phyloP scores from a whole-genome alignment of 2,888 invertebrate species.

The Acanthacorydalis orientalis region DNA sequence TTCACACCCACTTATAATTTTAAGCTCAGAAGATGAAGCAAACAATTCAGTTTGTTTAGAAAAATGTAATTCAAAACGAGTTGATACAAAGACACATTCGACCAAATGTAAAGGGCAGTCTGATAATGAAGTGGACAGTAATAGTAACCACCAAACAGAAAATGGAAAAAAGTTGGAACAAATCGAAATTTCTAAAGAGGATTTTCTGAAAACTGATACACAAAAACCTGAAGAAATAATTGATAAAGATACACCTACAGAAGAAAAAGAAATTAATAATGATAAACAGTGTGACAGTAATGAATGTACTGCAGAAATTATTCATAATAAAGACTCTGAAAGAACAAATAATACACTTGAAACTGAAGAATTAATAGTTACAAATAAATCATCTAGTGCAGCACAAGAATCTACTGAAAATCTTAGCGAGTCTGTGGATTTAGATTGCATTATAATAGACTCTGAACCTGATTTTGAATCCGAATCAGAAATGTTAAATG shows the following conservation, averaged over 20 bases:
- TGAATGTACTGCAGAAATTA: background rate
- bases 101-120: too few relatives aligned
- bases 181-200: background rate
- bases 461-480: constrained; percentile 2
- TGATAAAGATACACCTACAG: background rate
- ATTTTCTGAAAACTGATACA: background rate
- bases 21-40: constrained; percentile 6
- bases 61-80: too few relatives aligned
- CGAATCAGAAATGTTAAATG: background rate
- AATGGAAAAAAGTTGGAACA: background rate
- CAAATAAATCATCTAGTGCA: background rate
- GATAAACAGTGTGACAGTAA: background rate
- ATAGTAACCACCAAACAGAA: background rate
- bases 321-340: background rate
- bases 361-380: background rate
- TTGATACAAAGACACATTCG: background rate
- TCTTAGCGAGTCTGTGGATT: background rate
- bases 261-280: background rate
- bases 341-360: background rate
- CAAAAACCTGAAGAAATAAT: background rate
- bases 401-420: background rate
- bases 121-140: background rate
- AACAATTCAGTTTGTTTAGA: too few relatives aligned
- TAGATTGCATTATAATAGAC: constrained; percentile 4
- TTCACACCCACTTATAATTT: constrained; percentile 1